Conservation (phyloP, 2,888 invertebrate genomes). For the Mactromeris polynyma region DNA sequence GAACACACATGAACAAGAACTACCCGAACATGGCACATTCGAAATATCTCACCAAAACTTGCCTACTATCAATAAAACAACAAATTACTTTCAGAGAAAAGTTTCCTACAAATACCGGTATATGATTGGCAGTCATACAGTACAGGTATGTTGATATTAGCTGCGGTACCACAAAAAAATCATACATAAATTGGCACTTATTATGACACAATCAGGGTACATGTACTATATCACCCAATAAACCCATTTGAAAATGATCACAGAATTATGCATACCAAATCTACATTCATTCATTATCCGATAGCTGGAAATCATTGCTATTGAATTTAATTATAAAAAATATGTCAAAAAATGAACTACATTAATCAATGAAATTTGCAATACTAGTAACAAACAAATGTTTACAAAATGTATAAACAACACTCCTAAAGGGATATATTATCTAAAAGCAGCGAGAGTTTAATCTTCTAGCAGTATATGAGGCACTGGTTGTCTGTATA, state of each 20-base stretch:
- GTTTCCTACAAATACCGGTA: not conserved
- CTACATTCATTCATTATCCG: not conserved
- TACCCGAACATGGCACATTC: too few species aligned
- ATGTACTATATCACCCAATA: not conserved
- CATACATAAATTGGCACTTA: not conserved
- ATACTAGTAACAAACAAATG: not conserved
- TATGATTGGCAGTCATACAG: not conserved
- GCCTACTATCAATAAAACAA: too few species aligned
- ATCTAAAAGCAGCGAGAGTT: not conserved
- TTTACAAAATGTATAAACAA: not conserved
- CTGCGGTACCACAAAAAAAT: not conserved
- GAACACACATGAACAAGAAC: too few species aligned
- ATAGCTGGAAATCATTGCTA: not conserved
- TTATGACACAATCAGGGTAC: not conserved
- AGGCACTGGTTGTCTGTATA: conserved; percentile 11
- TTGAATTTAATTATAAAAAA: not conserved
- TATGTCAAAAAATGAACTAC: not conserved
- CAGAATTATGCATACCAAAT: not conserved
- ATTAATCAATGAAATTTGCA: not conserved
- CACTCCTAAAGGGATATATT: not conserved
- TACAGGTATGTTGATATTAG: not conserved
- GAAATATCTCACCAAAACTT: too few species aligned
- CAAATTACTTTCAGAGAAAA: not conserved
- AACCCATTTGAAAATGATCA: not conserved
- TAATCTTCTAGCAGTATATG: not conserved